phyloP scores from a whole-genome alignment of 1,140 invertebrate species.

The Bombus waltoni region DNA sequence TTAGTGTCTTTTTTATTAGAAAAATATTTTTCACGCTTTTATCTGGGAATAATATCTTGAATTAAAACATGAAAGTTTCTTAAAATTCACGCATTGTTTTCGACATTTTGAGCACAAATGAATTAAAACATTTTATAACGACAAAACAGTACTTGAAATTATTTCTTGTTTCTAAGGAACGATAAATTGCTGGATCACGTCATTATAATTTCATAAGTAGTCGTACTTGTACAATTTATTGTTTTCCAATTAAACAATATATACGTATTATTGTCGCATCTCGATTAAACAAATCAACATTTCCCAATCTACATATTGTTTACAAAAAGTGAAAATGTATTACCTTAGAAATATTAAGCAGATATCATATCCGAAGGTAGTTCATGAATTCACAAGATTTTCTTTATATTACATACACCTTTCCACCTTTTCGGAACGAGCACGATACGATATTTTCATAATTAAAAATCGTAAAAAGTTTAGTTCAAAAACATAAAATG shows the following conservation, averaged over 20 bases:
- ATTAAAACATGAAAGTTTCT: neutral
- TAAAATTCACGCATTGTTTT: neutral
- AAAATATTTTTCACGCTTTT: slow-evolving; percentile 39
- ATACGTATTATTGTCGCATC: slow-evolving; percentile 33
- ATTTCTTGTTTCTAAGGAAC: neutral
- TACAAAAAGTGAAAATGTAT: neutral
- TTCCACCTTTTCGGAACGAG: neutral
- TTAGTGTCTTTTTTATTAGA: slow-evolving; percentile 22
- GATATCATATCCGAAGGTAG: neutral
- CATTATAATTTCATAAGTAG: neutral
- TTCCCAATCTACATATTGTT: slow-evolving; percentile 24
- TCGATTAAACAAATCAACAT: slow-evolving; percentile 23
- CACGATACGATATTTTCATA: neutral
- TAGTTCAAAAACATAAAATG: neutral
- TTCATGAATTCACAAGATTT: neutral
- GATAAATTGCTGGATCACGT: neutral
- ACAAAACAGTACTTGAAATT: neutral
- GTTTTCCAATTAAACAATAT: neutral
- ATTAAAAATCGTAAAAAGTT: neutral
- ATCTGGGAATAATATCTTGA: neutral
- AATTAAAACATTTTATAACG: neutral
- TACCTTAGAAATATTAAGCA: neutral
- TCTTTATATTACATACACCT: neutral
- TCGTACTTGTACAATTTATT: neutral
- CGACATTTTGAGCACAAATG: slow-evolving; percentile 6